Conservation (phyloP, 2,888 invertebrate genomes). For the Anodontia alba region DNA sequence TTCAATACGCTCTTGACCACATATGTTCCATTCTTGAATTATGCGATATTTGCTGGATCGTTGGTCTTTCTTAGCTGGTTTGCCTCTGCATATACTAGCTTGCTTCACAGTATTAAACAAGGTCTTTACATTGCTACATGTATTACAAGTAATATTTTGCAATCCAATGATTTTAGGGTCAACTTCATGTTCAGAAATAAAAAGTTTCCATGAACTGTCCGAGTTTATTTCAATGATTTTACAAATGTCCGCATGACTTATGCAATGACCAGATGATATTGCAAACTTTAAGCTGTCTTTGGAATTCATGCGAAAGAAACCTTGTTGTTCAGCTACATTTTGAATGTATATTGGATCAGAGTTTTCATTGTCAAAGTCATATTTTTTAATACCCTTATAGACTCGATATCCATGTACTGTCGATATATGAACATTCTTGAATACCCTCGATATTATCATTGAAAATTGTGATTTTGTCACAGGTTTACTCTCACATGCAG, state of each 20-base stretch:
- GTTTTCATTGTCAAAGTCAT: background rate
- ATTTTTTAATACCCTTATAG: background rate
- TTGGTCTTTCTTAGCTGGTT: background rate
- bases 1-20: background rate
- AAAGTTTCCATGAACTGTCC: background rate
- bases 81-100: background rate
- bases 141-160: background rate
- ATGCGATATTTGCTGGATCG: background rate
- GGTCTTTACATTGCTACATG: background rate
- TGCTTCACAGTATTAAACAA: background rate
- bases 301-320: background rate
- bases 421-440: background rate
- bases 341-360: background rate
- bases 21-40: background rate
- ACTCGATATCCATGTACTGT: background rate
- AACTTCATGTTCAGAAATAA: background rate
- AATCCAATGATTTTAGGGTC: background rate
- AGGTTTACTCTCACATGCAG: background rate
- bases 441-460: background rate
- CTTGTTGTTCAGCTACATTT: background rate
- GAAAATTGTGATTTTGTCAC: background rate
- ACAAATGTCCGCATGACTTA: background rate
- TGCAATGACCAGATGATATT: background rate
- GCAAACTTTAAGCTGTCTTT: background rate
- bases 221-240: background rate